phyloP scores from a whole-genome alignment of 2,888 invertebrate genomes.

The Dastarcus helophoroides region DNA sequence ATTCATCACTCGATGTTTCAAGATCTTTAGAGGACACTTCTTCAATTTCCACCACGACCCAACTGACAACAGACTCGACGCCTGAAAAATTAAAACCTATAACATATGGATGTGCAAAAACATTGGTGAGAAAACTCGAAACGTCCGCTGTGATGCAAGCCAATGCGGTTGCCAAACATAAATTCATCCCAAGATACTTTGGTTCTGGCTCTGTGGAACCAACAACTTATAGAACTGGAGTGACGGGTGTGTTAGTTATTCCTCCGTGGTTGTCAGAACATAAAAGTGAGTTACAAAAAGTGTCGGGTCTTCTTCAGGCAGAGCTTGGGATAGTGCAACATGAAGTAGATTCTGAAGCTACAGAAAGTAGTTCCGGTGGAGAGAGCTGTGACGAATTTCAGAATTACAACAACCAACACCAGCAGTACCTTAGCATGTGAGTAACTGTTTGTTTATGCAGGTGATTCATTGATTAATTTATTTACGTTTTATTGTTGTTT shows the following conservation, averaged over 20 bases:
- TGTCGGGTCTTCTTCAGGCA: slow-evolving; percentile 60
- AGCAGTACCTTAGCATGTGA: slow-evolving; percentile 70
- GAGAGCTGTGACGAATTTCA: slow-evolving; percentile 88
- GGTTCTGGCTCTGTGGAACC: slow-evolving; percentile 40
- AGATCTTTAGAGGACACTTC: slow-evolving; percentile 6
- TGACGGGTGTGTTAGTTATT: slow-evolving; percentile 30
- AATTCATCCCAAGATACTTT: slow-evolving; percentile 38
- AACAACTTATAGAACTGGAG: slow-evolving; percentile 21
- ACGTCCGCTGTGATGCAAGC: slow-evolving; percentile 36
- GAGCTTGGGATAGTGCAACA: slow-evolving; percentile 64
- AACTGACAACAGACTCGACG: slow-evolving; percentile 9
- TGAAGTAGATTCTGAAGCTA: slow-evolving; percentile 83
- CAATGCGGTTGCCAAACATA: slow-evolving; percentile 30
- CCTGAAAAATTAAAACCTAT: slow-evolving; percentile 36
- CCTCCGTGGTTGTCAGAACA: slow-evolving; percentile 37
- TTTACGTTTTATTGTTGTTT: too few relatives aligned
- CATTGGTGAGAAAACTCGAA: slow-evolving; percentile 44
- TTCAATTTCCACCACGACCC: slow-evolving; percentile 8
- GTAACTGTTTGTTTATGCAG: too few relatives aligned
- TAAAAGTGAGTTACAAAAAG: slow-evolving; percentile 51
- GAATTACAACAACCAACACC: slow-evolving; percentile 63
- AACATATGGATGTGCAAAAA: slow-evolving; percentile 43
- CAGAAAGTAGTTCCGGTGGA: slow-evolving; percentile 86
- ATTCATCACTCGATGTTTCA: slow-evolving; percentile 6
- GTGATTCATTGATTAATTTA: too few relatives aligned